These are phyloP conservation scores for Lampropteryx suffumata DNA, from an alignment of 2,888 invertebrate species.

Conservation along the genomic window DNA sequence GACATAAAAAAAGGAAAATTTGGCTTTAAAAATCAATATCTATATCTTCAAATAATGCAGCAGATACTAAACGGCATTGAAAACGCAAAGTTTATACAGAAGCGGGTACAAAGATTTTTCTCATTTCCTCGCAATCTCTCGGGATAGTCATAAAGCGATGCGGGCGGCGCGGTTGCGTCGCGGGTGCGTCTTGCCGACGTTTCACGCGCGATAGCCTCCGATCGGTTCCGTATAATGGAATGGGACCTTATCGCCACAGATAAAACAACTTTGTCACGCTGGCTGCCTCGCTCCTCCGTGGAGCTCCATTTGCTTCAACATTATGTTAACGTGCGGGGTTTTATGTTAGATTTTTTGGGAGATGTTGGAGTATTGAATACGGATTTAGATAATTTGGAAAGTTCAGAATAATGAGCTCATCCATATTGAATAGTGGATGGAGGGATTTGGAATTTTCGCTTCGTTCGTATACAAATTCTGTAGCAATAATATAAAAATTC, in stretches of 20 bases:
- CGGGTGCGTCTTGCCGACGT: slow-evolving; percentile 54
- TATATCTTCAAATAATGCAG: no score
- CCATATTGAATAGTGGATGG: neutral
- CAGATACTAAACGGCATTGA: neutral
- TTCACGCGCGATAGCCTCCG: slow-evolving; percentile 33
- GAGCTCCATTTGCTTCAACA: slow-evolving; percentile 67
- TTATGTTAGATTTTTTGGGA: slow-evolving; percentile 51
- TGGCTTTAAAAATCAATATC: no score
- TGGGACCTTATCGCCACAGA: slow-evolving; percentile 62
- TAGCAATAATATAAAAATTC: no score
- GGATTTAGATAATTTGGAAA: slow-evolving; percentile 5
- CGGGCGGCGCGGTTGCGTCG: slow-evolving; percentile 52
- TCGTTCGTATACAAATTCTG: neutral
- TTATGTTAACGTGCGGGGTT: slow-evolving; percentile 69
- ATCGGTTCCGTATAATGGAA: slow-evolving; percentile 45
- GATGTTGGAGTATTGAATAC: slow-evolving; percentile 21
- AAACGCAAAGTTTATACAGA: slow-evolving; percentile 11
- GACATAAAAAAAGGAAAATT: no score
- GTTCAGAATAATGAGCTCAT: slow-evolving; percentile 10
- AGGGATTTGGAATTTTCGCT: neutral
- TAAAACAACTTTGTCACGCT: slow-evolving; percentile 74
- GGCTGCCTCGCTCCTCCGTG: slow-evolving; percentile 55
- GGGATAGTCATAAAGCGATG: slow-evolving; percentile 65
- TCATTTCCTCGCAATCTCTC: slow-evolving; percentile 41
- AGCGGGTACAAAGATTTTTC: slow-evolving; percentile 21